Conservation (phyloP, 2,797 vertebrate genomes). For the Otus scops region DNA sequence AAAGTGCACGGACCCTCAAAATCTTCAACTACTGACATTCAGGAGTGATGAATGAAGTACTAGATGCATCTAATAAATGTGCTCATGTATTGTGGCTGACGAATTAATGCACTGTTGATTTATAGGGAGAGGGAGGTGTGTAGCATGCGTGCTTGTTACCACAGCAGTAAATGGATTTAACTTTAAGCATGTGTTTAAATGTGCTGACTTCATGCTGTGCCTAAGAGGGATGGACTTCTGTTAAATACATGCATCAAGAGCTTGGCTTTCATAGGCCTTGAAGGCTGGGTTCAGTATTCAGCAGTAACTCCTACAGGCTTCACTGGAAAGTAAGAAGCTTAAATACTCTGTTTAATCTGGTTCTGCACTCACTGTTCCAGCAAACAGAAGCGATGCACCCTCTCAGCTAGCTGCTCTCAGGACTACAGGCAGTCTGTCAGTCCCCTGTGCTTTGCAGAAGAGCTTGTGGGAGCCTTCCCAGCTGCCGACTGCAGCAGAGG, state of each 20-base stretch:
- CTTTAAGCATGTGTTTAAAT: neutral
- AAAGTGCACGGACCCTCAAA: rapidly evolving
- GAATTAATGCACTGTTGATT: neutral
- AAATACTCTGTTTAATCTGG: neutral
- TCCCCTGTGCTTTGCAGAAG: neutral
- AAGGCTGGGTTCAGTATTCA: neutral
- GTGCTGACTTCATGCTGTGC: neutral
- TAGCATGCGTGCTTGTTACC: neutral
- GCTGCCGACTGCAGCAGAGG: neutral
- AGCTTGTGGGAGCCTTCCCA: neutral
- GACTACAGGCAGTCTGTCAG: neutral
- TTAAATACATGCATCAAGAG: neutral
- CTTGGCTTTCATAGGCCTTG: neutral
- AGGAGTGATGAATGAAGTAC: neutral
- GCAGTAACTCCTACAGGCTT: neutral
- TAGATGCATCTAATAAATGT: neutral
- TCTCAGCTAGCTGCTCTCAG: neutral
- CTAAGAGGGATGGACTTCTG: neutral
- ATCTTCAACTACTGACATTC: neutral
- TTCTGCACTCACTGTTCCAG: neutral
- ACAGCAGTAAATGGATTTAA: neutral
- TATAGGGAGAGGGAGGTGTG: neutral
- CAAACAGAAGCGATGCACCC: neutral
- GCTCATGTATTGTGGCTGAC: neutral
- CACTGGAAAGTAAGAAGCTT: neutral